phyloP scores from a whole-genome alignment of 2,113 vertebrate species.

The Albula glossodonta region DNA sequence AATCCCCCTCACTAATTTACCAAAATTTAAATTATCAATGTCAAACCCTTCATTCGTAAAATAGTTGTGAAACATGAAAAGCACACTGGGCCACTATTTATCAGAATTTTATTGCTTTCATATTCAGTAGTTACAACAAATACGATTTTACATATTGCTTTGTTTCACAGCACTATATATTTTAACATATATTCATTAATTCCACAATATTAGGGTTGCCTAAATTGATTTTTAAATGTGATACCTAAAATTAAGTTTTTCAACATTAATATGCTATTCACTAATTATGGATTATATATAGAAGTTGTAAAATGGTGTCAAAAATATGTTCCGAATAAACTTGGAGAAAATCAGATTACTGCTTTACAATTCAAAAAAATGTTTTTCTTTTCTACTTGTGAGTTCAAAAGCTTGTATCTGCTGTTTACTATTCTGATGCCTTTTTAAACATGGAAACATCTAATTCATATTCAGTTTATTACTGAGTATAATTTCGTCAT shows the following conservation, averaged over 20 bases:
- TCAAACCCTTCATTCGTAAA: not conserved
- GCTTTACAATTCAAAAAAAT: slow-evolving; percentile 1
- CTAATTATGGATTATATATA: not conserved
- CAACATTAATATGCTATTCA: not conserved
- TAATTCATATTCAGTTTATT: slow-evolving; percentile 5
- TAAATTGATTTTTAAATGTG: not conserved
- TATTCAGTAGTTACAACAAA: not conserved
- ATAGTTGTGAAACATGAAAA: not conserved
- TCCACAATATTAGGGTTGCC: not conserved
- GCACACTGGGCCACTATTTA: not conserved
- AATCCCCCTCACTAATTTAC: not conserved
- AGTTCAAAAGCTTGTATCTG: not conserved
- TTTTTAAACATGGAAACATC: not conserved
- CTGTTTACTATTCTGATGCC: slow-evolving; percentile 1
- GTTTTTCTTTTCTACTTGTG: not conserved
- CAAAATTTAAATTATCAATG: not conserved
- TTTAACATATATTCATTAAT: not conserved
- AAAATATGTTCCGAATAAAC: not conserved
- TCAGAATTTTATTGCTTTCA: not conserved
- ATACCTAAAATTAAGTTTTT: not conserved
- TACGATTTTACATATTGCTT: not conserved
- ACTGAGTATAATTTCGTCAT: not conserved
- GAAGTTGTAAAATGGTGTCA: not conserved
- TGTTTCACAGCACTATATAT: not conserved
- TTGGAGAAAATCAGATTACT: not conserved